These are phyloP conservation scores for Cephus cinctus DNA, from an alignment of 1,140 invertebrate species.

Conservation along the genomic window DNA sequence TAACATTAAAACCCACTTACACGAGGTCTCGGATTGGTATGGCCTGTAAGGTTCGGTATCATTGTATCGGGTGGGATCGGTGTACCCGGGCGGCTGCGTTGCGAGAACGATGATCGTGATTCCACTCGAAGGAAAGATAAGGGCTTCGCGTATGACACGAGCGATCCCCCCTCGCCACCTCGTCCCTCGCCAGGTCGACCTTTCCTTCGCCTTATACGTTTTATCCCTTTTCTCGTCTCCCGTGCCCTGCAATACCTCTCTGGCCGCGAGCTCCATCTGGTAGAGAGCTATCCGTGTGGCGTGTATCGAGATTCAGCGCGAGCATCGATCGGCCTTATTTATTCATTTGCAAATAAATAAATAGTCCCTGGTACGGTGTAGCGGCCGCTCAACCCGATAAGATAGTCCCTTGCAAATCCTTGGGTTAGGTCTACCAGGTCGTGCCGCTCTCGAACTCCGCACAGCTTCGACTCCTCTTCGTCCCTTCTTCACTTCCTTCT, in stretches of 20 bases:
- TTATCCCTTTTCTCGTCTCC: neutral
- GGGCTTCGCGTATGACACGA: slow-evolving; percentile 48
- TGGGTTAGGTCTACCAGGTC: too few relatives aligned
- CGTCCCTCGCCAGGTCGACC: neutral
- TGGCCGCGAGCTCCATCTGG: slow-evolving; percentile 20
- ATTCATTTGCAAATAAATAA: slow-evolving; percentile 54
- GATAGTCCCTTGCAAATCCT: slow-evolving; percentile 50
- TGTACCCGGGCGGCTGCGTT: slow-evolving; percentile 37
- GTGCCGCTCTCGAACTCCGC: too few relatives aligned
- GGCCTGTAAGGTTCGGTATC: neutral
- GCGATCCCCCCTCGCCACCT: slow-evolving; percentile 16
- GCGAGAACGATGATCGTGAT: slow-evolving; percentile 48
- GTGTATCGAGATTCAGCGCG: slow-evolving; percentile 19
- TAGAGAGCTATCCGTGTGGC: slow-evolving; percentile 23
- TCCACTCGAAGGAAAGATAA: slow-evolving; percentile 43
- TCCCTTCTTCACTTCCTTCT: slow-evolving; percentile 9
- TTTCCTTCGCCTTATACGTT: slow-evolving; percentile 4
- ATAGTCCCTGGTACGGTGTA: slow-evolving; percentile 45
- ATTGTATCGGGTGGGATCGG: slow-evolving; percentile 27
- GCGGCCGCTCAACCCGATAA: slow-evolving; percentile 41
- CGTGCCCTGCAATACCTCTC: neutral
- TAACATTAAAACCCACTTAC: slow-evolving; percentile 57
- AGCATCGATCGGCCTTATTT: slow-evolving; percentile 55
- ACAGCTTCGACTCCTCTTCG: slow-evolving; percentile 9
- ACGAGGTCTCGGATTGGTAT: slow-evolving; percentile 32